A percentile compares a stretch with the other conserved stretches of the same genome.
These are phyloP conservation scores for Argya squamiceps DNA, from an alignment of 2,797 vertebrate species.

Conservation along the genomic window DNA sequence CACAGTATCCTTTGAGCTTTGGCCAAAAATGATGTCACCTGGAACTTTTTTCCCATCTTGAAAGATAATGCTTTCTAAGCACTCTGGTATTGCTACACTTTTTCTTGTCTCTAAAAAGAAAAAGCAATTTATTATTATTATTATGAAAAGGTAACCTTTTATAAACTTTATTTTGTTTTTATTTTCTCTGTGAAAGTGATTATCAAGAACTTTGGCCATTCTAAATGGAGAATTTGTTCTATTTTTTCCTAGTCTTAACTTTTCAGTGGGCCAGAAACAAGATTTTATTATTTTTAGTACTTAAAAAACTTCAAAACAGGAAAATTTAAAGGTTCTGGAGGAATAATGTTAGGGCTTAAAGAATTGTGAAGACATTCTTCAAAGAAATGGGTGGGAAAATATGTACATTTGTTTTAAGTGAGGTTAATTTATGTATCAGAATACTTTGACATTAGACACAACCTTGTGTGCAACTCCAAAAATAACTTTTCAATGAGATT, in stretches of 20 bases:
- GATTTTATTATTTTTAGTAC: neutral
- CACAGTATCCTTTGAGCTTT: conserved; percentile 53
- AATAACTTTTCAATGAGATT: neutral
- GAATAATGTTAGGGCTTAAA: neutral
- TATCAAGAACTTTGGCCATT: neutral
- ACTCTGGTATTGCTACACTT: neutral
- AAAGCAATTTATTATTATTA: neutral
- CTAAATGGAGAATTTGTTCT: neutral
- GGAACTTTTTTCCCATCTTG: conserved; percentile 21
- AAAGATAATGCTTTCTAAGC: conserved; percentile 33
- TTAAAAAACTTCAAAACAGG: neutral
- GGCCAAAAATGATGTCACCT: conserved; percentile 57
- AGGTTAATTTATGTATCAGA: neutral
- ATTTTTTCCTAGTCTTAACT: neutral
- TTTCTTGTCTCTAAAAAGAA: neutral
- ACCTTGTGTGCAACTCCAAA: neutral
- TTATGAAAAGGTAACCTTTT: neutral
- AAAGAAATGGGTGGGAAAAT: neutral
- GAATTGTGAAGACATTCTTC: neutral
- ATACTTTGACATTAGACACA: neutral
- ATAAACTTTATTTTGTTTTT: neutral
- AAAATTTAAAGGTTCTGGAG: neutral
- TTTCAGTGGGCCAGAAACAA: neutral
- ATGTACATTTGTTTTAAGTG: neutral
- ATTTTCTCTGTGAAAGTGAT: neutral